Conservation (phyloP, 2,797 vertebrate genomes). For the Aphelocoma californica region DNA sequence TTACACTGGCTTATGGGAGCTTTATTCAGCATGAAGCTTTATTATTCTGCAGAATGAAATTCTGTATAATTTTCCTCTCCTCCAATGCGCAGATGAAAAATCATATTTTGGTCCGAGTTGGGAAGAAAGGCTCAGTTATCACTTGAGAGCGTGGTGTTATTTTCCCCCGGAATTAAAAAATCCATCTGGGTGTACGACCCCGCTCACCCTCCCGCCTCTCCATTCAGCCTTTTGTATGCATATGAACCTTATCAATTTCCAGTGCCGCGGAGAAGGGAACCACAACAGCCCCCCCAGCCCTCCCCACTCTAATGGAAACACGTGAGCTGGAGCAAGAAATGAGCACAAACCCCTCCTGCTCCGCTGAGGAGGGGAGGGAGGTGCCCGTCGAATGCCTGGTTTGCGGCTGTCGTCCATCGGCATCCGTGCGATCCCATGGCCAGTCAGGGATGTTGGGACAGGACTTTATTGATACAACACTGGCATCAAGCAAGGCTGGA, state of each 20-base stretch:
- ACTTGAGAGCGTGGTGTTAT: conserved; percentile 79
- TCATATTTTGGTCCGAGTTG: conserved; percentile 79
- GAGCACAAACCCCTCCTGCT: conserved; percentile 60
- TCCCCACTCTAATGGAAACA: conserved; percentile 66
- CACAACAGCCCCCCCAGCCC: conserved; percentile 62
- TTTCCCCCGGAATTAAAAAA: conserved; percentile 82
- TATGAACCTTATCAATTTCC: conserved; percentile 83
- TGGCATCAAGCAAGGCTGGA: neutral
- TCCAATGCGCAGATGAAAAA: conserved; percentile 77
- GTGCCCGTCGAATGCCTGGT: neutral
- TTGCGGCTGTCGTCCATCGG: rapidly evolving
- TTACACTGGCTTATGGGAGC: conserved; percentile 80
- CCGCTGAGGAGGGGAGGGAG: conserved; percentile 15
- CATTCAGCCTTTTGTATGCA: conserved; percentile 85
- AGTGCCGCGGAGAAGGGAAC: conserved; percentile 72
- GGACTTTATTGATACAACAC: neutral
- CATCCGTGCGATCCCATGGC: rapidly evolving
- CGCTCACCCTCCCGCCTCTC: conserved; percentile 78
- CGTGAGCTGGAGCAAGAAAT: conserved; percentile 56
- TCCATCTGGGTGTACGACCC: conserved; percentile 80
- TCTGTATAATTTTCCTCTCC: conserved; percentile 83
- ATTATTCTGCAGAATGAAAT: conserved; percentile 81
- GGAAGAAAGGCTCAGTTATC: conserved; percentile 82
- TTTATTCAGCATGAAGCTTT: conserved; percentile 79
- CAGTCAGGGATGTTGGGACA: neutral